Base-by-base conservation (phyloP, 2,797 vertebrate species). In the Acanthurus tractus region DNA sequence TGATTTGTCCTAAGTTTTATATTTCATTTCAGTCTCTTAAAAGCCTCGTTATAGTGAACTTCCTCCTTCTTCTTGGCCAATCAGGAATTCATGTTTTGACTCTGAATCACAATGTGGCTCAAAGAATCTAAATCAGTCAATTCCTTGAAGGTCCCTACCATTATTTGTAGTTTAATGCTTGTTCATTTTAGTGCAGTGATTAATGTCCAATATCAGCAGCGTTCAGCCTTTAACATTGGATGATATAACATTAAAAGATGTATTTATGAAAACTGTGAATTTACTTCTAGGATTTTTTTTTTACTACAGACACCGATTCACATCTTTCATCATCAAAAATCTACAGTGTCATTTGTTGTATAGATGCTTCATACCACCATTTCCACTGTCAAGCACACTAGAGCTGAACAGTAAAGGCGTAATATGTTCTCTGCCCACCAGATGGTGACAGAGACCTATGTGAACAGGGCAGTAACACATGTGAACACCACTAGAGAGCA, bases 401-500 rank as follows among this genome's bases (percentile, higher is more conserved):
- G 0, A 1, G 8, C 18, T 25, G 3, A 4, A 7, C 18, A 6
- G 13, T 6, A n/a, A 36, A 18, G 17, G 9, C 58, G 61, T 49
- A 25, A 54, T 50, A n/a, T 48, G 11, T 20, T 9, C 0, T 0
- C 6, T 58, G 0, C 0, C 80, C 91, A 81, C 83, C 34, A 86
- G 91, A 88, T 85, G 85, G 78, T 6, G 78, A 42, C 59, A 38
- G 13, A 90, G 76, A 42, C 45, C 66, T 59, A 10, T 44, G 18
- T 20, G 36, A 87, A 4, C 9, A 3, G 2, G 0, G 5, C 3
- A 8, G 70, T 38, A 63, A 11, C 64, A 0, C 44, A 0, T 1
- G 11, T 17, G 1, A 1, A 8, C 7, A 8, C 84, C 93, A 81
- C 61, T 25, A 86, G 93, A 84, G 91, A 13, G 88, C 89, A 92